phyloP scores from a whole-genome alignment of 2,888 invertebrate species.

The Drosophila cognata region DNA sequence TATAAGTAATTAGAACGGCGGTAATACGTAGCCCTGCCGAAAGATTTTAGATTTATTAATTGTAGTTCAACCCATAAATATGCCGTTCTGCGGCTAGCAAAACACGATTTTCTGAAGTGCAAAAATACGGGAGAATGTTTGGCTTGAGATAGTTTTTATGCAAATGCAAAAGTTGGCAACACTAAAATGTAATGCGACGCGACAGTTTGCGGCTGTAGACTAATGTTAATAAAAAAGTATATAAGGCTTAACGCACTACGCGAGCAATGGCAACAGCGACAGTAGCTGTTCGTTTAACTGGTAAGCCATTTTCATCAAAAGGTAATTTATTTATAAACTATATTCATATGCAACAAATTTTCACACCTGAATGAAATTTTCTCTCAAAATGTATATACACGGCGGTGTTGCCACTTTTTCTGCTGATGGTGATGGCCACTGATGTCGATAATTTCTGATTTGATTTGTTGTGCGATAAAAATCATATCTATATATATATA shows the following conservation, averaged over 20 bases:
- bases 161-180: constrained; percentile 59
- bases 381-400: constrained; percentile 73
- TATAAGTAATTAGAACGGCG: constrained; percentile 27
- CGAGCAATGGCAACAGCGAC: background rate
- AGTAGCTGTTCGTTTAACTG: background rate
- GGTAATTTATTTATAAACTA: constrained; percentile 23
- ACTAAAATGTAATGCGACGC: constrained; percentile 72
- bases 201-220: constrained; percentile 59
- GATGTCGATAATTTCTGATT: constrained; percentile 20
- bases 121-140: constrained; percentile 10
- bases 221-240: constrained; percentile 33
- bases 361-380: constrained; percentile 68
- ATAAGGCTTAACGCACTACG: constrained; percentile 33
- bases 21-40: constrained; percentile 21
- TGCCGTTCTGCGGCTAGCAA: background rate
- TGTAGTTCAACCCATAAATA: background rate
- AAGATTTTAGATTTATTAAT: constrained; percentile 11
- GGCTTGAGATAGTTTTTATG: constrained; percentile 23
- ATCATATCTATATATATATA: background rate
- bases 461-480: constrained; percentile 17
- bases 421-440: constrained; percentile 31
- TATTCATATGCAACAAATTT: constrained; percentile 47
- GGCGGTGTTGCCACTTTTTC: constrained; percentile 55
- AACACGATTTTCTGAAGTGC: background rate
- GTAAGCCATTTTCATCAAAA: constrained; percentile 10